Percentiles rank a stretch among this genome's conserved stretches.
phyloP scores from a whole-genome alignment of 2,888 invertebrate genomes.

The Tenthredo mesomela region DNA sequence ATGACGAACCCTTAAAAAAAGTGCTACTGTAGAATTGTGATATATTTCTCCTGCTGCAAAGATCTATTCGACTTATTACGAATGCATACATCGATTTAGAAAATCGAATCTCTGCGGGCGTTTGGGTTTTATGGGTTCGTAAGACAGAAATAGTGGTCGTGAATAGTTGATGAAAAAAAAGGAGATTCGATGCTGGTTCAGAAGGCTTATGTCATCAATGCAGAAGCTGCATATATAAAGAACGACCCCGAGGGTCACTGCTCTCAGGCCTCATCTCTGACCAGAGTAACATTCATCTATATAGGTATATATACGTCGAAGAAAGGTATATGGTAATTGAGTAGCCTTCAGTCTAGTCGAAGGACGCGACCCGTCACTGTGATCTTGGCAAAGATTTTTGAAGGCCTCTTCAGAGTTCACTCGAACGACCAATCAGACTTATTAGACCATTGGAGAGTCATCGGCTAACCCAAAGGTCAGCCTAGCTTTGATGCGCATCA shows the following conservation, averaged over 20 bases:
- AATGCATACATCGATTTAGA: background rate
- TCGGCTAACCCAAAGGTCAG: constrained; percentile 19
- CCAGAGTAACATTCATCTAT: background rate
- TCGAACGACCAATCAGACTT: constrained; percentile 44
- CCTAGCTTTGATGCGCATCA: constrained; percentile 29
- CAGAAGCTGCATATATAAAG: background rate
- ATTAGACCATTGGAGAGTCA: constrained; percentile 33
- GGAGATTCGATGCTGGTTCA: background rate
- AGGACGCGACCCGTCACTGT: constrained; percentile 20
- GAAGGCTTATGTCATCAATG: background rate
- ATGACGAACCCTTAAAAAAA: background rate
- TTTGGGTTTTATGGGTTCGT: background rate
- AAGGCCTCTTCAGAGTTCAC: constrained; percentile 33
- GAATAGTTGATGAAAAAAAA: background rate
- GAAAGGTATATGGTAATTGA: constrained; percentile 22
- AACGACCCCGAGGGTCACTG: background rate
- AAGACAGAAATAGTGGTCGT: background rate
- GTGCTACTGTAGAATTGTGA: background rate
- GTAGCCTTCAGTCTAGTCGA: background rate
- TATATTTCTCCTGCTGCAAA: background rate
- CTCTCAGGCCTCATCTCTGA: background rate
- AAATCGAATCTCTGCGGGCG: background rate
- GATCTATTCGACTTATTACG: background rate
- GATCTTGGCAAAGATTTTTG: background rate
- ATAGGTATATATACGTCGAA: background rate